Base-by-base conservation (phyloP, 2,113 vertebrate species). In the Nibea albiflora region DNA sequence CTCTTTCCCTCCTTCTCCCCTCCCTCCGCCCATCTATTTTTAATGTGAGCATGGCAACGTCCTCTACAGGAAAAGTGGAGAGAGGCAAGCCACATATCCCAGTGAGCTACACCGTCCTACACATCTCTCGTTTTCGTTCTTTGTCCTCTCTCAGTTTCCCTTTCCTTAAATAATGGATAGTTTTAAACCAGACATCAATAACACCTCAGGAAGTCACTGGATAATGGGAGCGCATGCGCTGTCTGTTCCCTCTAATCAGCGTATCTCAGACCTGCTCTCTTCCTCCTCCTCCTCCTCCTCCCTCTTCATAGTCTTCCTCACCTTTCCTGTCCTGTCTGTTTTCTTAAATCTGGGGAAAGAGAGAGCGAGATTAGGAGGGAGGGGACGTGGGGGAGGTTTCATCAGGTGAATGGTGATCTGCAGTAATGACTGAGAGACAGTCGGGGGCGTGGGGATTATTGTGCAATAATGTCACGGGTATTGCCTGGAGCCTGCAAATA, bases 141-240 rank as follows among this genome's bases (percentile, higher is more conserved):
- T 22, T 12, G 16, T 62, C 69, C 39, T 83, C 22, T 60, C 14
- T 82, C 35, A 56, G 49, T 76, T 64, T 73, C 15, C 3, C 46
- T 35, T 62, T 67, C 50, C 65, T 26, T 92, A 66, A 95, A 94
- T 93, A 94, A 93, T 91, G 73, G 66, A 92, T 85, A 16, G 31
- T 85, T 90, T 81, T 28, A 80, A 90, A 83, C 80, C 85, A 90
- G 88, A 83, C 88, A 52, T 52, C 61, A 44, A 20, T 72, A 57
- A 42, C 58, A 81, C 83, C 54, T 82, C 76, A 73, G 76, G 50
- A 80, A 68, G 73, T 80, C 10, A 5, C 24, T 78, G 71, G 69
- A 78, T 86, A 86, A 82, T 79, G 70, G 78, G 35, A 42, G 57
- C 80, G 72, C 63, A 76, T 89, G 78, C 81, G 83, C 88, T 77